Evolutionary conservation across 2,113 vertebrate genomes (phyloP), one percentile per base, ranked within the genome.

Genomic region (Lutjanus erythropterus): DNA sequence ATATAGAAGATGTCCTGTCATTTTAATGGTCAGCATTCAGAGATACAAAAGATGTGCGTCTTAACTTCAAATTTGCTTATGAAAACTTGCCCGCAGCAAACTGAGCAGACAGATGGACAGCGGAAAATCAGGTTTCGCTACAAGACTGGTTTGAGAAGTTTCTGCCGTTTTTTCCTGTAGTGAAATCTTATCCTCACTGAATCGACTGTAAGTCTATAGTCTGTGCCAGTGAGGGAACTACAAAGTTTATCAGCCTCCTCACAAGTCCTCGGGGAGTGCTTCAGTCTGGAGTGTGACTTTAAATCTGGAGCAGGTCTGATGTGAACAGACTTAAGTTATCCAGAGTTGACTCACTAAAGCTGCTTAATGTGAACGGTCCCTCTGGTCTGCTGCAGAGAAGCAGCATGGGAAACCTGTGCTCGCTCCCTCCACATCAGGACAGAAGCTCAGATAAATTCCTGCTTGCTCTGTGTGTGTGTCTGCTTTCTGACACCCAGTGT

Each of bases 361-460:
- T 59, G 58, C 37, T 39, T 53, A 62, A 46, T 53, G 64, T 55
- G 11, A 52, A 39, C 58, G 11, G 47, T 9, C 23, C 25, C 58
- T 50, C 39, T 31, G 50, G 23, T 50, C 55, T 59, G 72, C 55
- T 59, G 72, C 56, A 55, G 69, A 8, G 33, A 46, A 16, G 73
- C 78, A 76, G 1, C 67, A 37, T 69, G 27, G 70, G 74, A 90
- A 80, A 83, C 47, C 52, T 80, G 50, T 0, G n/a, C 53, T 52
- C 4, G 0, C 6, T 47, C 16, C 44, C 25, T 44, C 67, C 50
- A 44, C 69, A 71, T 66, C 58, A 39, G 66, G 64, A 75, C 67
- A 58, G 73, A 35, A 50, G 53, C 59, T 42, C 55, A 11, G 59
- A 70, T 44, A n/a, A 37, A 86, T 75, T 72, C 80, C 69, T 69